Evolutionary conservation across 2,888 invertebrate species (phyloP), one percentile per base, ranked within the genome.

Genomic region (Cerastis rubricosa): DNA sequence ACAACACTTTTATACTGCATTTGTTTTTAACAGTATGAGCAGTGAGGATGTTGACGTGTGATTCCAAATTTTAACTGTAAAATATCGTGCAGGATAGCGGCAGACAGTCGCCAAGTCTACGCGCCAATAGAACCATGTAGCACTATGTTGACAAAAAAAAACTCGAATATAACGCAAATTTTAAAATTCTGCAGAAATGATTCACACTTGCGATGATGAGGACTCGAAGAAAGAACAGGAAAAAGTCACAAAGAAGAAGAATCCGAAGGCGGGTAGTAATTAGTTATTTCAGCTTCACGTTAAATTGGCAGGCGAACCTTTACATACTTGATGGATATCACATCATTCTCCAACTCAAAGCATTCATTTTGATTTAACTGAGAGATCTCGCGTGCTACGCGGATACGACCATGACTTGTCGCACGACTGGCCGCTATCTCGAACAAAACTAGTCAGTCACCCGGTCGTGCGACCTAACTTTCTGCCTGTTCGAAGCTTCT

Each of bases 161-260:
- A 59, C 19, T 9, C 8, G 17, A 59, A 59, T 29, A 4, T 61
- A 35, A 61, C 61, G 19, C n/a, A 64, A 64, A 4, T 64, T 25
- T 29, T 59, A 81, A 69, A 84, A 49, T 75, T 85, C 88, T 88
- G 7, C 91, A 93, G 93, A 76, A 8, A 81, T 89, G 87, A 76
- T 84, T 40, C 91, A 91, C 77, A 90, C 90, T 22, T 93, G 93
- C 75, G 61, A 35, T 0, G 49, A 69, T 2, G 22, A 69, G 0
- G 67, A 71, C 0, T 17, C 54, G 17, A 19, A 19, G 19, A 63
- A 49, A 8, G 25, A 22, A 12, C 45, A 45, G 45, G 2, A 14
- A 40, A n/a, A 64, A 17, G 14, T 35, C 35, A 3, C 35, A n/a
- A 35, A 19, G 12, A 14, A 54, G 29, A 64, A 35, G 17, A 17